These are phyloP conservation scores for Adelges cooleyi DNA, from an alignment of 1,140 invertebrate genomes.

Conservation along the genomic window DNA sequence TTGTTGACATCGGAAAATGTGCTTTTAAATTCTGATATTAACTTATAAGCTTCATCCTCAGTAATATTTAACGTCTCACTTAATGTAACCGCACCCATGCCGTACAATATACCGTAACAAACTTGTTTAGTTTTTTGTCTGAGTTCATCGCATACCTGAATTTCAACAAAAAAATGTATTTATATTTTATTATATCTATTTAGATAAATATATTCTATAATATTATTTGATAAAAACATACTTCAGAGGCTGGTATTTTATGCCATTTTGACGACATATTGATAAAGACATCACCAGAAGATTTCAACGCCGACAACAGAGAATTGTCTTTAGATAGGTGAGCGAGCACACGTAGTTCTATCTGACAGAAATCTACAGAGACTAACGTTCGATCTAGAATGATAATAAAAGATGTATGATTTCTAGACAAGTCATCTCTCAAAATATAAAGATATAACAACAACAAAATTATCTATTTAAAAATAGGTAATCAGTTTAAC, in stretches of 20 bases:
- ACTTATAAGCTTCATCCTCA: conserved; percentile 64
- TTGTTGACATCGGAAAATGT: conserved; percentile 57
- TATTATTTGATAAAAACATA: conserved; percentile 37
- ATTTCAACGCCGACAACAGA: conserved; percentile 47
- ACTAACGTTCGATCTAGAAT: conserved; percentile 50
- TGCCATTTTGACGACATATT: conserved; percentile 77
- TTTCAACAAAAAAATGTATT: conserved; percentile 25
- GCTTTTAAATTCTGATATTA: conserved; percentile 71
- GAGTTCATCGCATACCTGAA: conserved; percentile 56
- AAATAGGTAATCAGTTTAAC: no score
- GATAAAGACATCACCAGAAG: conserved; percentile 71
- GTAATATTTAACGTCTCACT: conserved; percentile 66
- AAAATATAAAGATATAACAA: not conserved
- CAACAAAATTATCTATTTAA: no score
- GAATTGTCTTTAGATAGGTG: conserved; percentile 74
- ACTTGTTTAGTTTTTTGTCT: conserved; percentile 84
- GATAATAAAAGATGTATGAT: not conserved
- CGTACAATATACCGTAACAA: conserved; percentile 95
- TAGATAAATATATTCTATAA: not conserved
- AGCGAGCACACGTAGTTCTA: conserved; percentile 86
- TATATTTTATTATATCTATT: not conserved
- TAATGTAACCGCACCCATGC: conserved; percentile 84
- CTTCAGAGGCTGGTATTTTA: conserved; percentile 48
- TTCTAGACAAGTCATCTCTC: not conserved
- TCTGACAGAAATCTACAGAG: conserved; percentile 89